phyloP scores from a whole-genome alignment of 2,888 invertebrate species.

The Andrena chrysosceles region DNA sequence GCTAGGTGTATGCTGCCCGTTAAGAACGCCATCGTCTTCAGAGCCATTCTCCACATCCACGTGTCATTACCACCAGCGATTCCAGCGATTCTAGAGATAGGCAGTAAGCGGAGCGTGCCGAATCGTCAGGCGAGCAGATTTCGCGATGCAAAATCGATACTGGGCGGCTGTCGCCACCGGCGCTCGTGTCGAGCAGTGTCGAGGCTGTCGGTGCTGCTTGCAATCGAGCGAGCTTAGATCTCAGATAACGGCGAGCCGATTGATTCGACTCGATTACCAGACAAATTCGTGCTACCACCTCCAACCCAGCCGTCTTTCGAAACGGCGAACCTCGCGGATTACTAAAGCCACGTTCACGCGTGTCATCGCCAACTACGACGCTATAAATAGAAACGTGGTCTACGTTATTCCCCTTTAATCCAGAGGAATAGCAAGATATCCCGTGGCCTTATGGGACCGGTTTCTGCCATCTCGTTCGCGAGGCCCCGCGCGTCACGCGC shows the following conservation, averaged over 20 bases:
- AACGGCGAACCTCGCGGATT: background rate
- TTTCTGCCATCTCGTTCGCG: slow-evolving; percentile 51
- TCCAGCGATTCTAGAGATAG: too few species aligned
- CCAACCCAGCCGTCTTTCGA: too few species aligned
- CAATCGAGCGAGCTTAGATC: slow-evolving; percentile 33
- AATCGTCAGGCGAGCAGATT: background rate
- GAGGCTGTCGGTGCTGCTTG: slow-evolving; percentile 2
- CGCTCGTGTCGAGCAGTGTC: slow-evolving; percentile 5
- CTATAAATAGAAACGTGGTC: slow-evolving; percentile 64
- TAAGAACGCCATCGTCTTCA: too few species aligned
- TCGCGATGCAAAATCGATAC: slow-evolving; percentile 14
- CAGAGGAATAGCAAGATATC: slow-evolving; percentile 61
- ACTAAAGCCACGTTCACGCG: slow-evolving; percentile 44
- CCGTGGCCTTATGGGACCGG: slow-evolving; percentile 57
- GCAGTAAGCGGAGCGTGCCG: background rate
- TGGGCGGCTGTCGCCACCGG: background rate
- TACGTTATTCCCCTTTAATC: slow-evolving; percentile 65
- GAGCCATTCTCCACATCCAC: too few species aligned
- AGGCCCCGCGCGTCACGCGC: slow-evolving; percentile 25
- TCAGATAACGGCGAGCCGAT: slow-evolving; percentile 26
- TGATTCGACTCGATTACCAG: slow-evolving; percentile 13
- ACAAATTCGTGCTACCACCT: slow-evolving; percentile 25
- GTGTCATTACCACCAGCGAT: too few species aligned
- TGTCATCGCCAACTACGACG: slow-evolving; percentile 9
- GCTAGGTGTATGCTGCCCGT: too few species aligned